Base-by-base conservation (phyloP, 2,113 vertebrate species). In the Xenopus laevis region DNA sequence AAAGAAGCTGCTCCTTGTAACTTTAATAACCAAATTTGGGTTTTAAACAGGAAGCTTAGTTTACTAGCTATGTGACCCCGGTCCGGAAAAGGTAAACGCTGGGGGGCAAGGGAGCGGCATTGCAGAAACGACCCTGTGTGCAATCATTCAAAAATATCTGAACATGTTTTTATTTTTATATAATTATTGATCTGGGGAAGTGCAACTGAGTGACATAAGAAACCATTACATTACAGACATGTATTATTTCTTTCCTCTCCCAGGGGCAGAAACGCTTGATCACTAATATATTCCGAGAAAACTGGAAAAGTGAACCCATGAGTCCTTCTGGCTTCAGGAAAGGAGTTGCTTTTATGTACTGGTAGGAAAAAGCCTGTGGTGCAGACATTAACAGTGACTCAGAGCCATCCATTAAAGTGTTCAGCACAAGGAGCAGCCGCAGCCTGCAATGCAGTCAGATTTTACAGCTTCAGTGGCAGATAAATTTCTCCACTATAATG, bases 381-480 rank as follows among this genome's bases (percentile, higher is more conserved):
- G 58, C 57, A 62, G 72, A 17, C 10, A 69, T 16, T 63, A 69
- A 47, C 65, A 68, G 71, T 46, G 46, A 11, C 40, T n/a, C 8
- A 46, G 7, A 1, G 16, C 17, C 15, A 21, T 53, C 64, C 40
- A 59, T 18, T 47, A 68, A 52, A 7, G 21, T 50, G 18, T 57
- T 33, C 47, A 53, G 18, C 17, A 64, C 65, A 44, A 65, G 13
- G 27, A 63, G 13, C 44, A 76, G 57, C 45, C 6, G 18, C 57
- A 68, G 57, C 58, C 65, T 76, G 73, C 73, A 63, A 68, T 76
- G 73, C 73, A 76, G 73, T 52, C 57, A 17, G 61, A n/a, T 50
- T 50, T 50, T 63, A 9, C 16, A 61, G 65, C 58, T 4, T 11
- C 46, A 13, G 40, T 50, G 20, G 17, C 8, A 20, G 65, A 23